Evolutionary conservation across 2,888 invertebrate species (phyloP), one percentile per base, ranked within the genome.

Genomic region (Aspidiotus rigidus): DNA sequence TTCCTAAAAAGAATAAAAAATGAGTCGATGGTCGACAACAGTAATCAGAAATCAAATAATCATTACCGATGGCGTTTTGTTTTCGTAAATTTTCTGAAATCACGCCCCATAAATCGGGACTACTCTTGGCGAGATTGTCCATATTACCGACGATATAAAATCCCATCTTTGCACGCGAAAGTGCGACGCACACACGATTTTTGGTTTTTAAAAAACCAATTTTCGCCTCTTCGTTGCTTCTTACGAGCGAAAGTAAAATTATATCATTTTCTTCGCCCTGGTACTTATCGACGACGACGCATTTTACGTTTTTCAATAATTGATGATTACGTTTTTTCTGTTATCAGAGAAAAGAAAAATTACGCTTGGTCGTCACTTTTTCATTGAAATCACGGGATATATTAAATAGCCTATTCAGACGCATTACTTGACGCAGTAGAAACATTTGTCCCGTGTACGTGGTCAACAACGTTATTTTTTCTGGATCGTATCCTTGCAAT

Each of bases 381-480:
- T 28, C 28, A 5, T 28, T 28, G 28, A 28, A 28, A 5, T 28
- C 5, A 5, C 28, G 28, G 5, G 28, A 28, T 28, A n/a, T n/a
- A n/a, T 28, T 28, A 1, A 28, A 28, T 28, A 1, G 5, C 2
- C 28, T 5, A 28, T 28, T 28, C 28, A 28, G 28, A 28, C 28
- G 28, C 28, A 28, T 28, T 64, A 71, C 72, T 53, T 69, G 49
- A 39, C 64, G 59, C 7, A 72, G 13, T 16, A 28, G 17, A 59
- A 69, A 80, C 73, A 86, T 82, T 77, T 90, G 90, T 7, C 86
- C 89, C 9, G 82, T 81, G 75, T 90, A 90, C 0, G 86, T 84
- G 0, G 86, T 82, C 8, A 93, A 78, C 72, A 92, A 84, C 0
- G 90, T 90, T 55, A 93, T 84, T 72, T 89, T 83, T 0, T 79